Base-by-base conservation (phyloP, 30 jellyfish, hydroid and myxozoan genomes). In the Mastigias papua region DNA sequence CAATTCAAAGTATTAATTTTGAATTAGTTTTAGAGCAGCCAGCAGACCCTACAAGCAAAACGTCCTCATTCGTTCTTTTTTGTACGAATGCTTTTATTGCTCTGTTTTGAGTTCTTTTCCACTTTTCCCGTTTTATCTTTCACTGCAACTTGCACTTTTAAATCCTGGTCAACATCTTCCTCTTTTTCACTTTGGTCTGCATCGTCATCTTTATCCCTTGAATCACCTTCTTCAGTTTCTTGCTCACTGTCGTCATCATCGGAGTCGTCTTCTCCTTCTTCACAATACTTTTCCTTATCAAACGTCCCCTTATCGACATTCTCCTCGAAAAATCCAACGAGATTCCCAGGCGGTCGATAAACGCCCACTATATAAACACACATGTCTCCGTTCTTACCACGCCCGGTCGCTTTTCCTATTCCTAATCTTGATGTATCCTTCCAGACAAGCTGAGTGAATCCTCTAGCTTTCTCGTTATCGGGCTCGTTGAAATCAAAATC, bases 381-480 rank as follows among this genome's bases (percentile, higher is more conserved):
- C 68, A 91, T 77, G 82, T 65, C 87, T 20, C 77, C 77, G 60
- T 81, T 63, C 51, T 86, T 71, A 15, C 89, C 92, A 17, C 69
- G 85, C 32, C 89, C 95, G 1, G 96, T 90, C 34, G 98, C 97
- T 48, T 91, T 90, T 7, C 98, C 99, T 20, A 95, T 78, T 20
- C 99, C 99, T 13, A 95, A 57, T 51, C 76, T 86, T 8, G 54
- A 48, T 27, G 97, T 89, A n/a, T 95, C 95, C 58, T 86, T 79
- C 99, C 99, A 95, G 29, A 95, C 97, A n/a, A 95, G 80, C 75
- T 95, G 99, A 6, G 99, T 91, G 51, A 95, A 95, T 49, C 95
- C 98, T 48, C 96, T 86, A 15, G 96, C 87, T 72, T 74, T 76
- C n/a, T 68, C 88, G 42, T 90, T 73, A 37, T 81, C 86, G 2